Evolutionary conservation across 2,888 invertebrate genomes (phyloP).

Genomic region (Agonum fuliginosum): DNA sequence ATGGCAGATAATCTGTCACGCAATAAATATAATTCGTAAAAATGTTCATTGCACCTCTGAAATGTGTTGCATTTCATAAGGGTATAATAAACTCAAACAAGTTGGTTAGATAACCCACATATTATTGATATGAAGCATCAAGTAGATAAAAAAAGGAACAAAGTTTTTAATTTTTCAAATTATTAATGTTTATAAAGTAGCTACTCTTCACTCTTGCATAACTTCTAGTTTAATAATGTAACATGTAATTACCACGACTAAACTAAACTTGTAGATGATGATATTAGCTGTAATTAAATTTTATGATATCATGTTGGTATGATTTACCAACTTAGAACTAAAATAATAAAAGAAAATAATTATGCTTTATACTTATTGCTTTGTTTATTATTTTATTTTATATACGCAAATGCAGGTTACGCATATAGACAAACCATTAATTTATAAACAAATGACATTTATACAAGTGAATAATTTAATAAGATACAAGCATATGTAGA

Average conservation of each 20-base stretch:
- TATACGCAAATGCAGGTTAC: conserved; percentile 8
- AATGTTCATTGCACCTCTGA: too few species aligned
- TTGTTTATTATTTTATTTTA: background rate
- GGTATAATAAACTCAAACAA: background rate
- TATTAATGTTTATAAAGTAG: too few species aligned
- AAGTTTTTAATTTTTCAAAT: too few species aligned
- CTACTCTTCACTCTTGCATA: too few species aligned
- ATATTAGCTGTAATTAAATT: background rate
- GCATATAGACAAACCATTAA: background rate
- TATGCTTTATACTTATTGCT: background rate
- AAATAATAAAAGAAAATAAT: background rate
- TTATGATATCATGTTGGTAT: conserved; percentile 15
- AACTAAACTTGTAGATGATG: too few species aligned
- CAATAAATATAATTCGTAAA: too few species aligned
- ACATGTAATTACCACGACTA: background rate
- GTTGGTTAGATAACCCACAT: conserved; percentile 2
- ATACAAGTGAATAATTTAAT: conserved; percentile 5
- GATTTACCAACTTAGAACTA: background rate
- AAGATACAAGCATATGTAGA: conserved; percentile 17
- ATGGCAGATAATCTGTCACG: too few species aligned
- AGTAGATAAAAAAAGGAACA: too few species aligned
- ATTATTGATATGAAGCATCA: background rate
- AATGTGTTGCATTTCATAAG: too few species aligned
- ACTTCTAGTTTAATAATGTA: background rate
- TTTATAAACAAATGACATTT: background rate